Percentiles rank a stretch among this genome's conserved stretches.
These are phyloP conservation scores for Meandrina meandrites DNA, from an alignment of 92 coral and sea anemone species.

Conservation along the genomic window DNA sequence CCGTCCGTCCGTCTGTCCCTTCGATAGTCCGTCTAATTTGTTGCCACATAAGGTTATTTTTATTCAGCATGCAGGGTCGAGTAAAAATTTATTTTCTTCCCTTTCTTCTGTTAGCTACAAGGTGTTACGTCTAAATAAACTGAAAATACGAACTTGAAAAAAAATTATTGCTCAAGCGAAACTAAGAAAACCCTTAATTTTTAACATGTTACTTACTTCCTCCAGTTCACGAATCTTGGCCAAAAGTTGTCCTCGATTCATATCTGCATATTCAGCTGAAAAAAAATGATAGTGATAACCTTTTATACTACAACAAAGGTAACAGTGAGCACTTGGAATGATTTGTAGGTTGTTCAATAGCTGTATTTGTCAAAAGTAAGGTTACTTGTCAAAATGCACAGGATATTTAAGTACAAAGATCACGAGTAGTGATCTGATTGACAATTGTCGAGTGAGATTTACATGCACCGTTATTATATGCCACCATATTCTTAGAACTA, in stretches of 20 bases:
- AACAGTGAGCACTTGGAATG: neutral
- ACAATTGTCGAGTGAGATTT: neutral
- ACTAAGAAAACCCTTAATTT: too few species aligned
- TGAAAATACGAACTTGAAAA: too few species aligned
- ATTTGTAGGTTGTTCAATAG: neutral
- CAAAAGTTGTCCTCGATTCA: constrained; percentile 86
- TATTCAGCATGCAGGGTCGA: too few species aligned
- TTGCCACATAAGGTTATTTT: too few species aligned
- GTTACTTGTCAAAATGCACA: too few species aligned
- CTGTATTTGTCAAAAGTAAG: too few species aligned
- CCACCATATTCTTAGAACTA: neutral
- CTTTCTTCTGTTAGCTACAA: neutral
- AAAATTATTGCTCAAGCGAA: neutral
- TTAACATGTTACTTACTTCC: constrained; percentile 50
- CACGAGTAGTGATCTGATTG: neutral
- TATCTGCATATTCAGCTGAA: constrained; percentile 94
- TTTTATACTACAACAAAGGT: neutral
- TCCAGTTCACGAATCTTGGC: constrained; percentile 84
- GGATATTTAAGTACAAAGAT: neutral
- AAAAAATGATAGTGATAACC: neutral
- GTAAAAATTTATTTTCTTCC: too few species aligned
- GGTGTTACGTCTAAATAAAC: neutral
- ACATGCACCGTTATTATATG: neutral
- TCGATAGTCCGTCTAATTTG: neutral
- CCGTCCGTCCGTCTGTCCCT: neutral